Base-by-base conservation (phyloP, 2,797 vertebrate genomes). In the Poecilia picta region DNA sequence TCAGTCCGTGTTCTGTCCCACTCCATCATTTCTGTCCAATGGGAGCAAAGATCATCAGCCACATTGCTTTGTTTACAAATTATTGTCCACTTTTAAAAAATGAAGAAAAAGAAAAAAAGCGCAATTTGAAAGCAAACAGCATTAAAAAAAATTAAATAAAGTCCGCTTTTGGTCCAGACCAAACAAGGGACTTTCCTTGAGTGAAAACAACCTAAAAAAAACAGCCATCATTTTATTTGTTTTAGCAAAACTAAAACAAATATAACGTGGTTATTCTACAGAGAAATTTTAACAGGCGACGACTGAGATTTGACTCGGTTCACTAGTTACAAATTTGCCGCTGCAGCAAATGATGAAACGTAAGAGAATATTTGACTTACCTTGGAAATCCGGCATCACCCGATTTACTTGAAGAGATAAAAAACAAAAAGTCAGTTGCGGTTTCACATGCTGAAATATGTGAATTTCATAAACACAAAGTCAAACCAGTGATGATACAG, bases 301-400 rank as follows among this genome's bases (percentile, higher is more conserved):
- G 4, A n/a, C 39, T 70, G 5, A 71, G 25, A n/a, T 28, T 28
- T n/a, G 41, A 45, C 5, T 70, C 23, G 5, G 20, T 45, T 71
- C 5, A 39, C 33, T 33, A 71, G 2, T 45, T 16, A 45, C 1
- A 45, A 68, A 15, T n/a, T 11, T 41, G 11, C 10, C 4, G 8
- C 18, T 39, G 25, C 5, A 43, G 39, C 15, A 8, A 74, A 66
- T n/a, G 78, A 4, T 36, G 77, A 4, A 57, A 33, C 2, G 11
- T 1, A 74, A 16, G 66, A 81, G 79, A 41, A 15, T 73, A 13
- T 70, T 16, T 1, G 15, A 86, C 92, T 91, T 82, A 93, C 94
- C 76, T 93, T 77, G 89, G 87, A 91, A 87, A 95, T 82, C 93
- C 94, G 90, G 91, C 91, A 39, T 95, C 94, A 1, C 90, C 90